These are phyloP conservation scores for Tragelaphus strepsiceros DNA, from an alignment of 2,113 vertebrate species.

Conservation along the genomic window DNA sequence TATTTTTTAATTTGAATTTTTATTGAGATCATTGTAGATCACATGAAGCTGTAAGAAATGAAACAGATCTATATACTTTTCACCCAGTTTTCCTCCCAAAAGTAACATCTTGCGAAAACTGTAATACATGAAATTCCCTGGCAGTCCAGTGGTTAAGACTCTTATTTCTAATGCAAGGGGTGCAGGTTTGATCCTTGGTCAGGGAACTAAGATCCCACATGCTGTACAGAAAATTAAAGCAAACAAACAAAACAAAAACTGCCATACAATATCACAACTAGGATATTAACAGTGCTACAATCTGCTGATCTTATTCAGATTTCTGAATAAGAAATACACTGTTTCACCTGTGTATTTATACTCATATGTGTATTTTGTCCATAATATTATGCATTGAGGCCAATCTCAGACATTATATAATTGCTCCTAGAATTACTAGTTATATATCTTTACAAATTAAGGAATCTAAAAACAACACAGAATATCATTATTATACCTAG, in stretches of 20 bases:
- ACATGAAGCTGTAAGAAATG: neutral
- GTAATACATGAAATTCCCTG: neutral
- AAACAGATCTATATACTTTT: neutral
- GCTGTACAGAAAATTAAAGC: neutral
- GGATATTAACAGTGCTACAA: neutral
- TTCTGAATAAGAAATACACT: neutral
- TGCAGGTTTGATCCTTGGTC: neutral
- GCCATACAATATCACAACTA: neutral
- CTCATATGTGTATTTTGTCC: neutral
- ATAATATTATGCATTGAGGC: neutral
- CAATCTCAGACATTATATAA: neutral
- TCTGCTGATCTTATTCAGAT: neutral
- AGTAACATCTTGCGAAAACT: neutral
- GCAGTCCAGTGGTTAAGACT: neutral
- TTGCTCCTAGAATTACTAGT: neutral
- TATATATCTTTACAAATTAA: neutral
- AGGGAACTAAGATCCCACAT: neutral
- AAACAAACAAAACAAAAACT: neutral
- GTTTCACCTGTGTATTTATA: neutral
- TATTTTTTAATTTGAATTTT: neutral
- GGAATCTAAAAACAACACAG: neutral
- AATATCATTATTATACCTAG: neutral
- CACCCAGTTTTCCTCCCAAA: fast-evolving
- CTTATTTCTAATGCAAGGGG: neutral
- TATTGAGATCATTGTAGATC: neutral